Percentiles rank a stretch among this genome's conserved stretches.
Evolutionary conservation across 2,888 invertebrate genomes (phyloP).

Genomic region (Nemoura dubitans): DNA sequence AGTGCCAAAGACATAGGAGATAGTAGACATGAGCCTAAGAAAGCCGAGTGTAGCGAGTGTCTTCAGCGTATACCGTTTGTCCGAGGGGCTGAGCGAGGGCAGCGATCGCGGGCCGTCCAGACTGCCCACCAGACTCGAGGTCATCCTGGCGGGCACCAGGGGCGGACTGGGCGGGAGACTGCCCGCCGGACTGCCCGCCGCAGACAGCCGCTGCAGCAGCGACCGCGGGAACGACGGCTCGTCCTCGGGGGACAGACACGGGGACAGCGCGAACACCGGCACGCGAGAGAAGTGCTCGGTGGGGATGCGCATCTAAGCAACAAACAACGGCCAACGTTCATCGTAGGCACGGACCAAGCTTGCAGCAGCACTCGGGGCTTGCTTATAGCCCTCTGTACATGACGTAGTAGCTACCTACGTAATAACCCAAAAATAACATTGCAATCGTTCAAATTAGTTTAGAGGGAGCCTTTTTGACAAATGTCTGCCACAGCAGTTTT

Average conservation of each 20-base stretch:
- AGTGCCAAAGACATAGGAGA: no score
- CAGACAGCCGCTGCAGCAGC: constrained; percentile 69
- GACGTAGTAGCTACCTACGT: no score
- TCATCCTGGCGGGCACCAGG: constrained; percentile 53
- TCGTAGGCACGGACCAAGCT: no score
- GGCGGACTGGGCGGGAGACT: constrained; percentile 63
- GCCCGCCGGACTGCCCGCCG: constrained; percentile 58
- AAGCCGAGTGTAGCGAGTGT: no score
- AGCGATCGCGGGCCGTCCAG: constrained; percentile 68
- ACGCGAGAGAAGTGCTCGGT: constrained; percentile 95
- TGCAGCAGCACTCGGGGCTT: no score
- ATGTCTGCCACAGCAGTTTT: no score
- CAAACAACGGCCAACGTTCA: no score
- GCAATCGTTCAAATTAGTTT: no score
- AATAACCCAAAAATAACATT: no score
- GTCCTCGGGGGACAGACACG: constrained; percentile 81
- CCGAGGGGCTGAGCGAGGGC: constrained; percentile 59
- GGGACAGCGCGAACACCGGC: constrained; percentile 90
- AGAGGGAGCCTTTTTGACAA: no score
- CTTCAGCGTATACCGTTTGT: constrained; percentile 64
- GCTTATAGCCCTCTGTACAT: no score
- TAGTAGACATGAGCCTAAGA: no score
- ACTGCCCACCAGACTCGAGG: constrained; percentile 65
- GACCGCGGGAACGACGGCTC: constrained; percentile 74
- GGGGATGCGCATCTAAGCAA: constrained; percentile 88